Conservation (phyloP, 2,797 vertebrate genomes). For the Chrysolophus pictus region DNA sequence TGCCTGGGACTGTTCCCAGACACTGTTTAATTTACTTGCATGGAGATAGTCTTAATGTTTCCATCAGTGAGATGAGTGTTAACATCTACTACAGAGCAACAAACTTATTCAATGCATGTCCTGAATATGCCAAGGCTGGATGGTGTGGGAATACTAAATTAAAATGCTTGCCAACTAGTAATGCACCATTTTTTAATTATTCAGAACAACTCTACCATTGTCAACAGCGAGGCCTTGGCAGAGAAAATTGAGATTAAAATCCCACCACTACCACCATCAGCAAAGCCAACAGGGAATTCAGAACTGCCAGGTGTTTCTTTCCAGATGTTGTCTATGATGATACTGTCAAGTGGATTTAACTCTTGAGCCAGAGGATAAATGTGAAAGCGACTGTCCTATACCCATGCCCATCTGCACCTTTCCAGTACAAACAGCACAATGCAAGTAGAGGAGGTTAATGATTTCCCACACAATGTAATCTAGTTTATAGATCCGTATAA, state of each 20-base stretch:
- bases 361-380: background rate
- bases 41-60: conserved; percentile 23
- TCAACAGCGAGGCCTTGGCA: conserved; percentile 23
- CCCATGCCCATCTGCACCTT: background rate
- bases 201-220: conserved; percentile 33
- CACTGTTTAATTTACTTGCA: conserved; percentile 45
- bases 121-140: background rate
- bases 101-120: background rate
- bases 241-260: conserved; percentile 8
- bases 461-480: conserved; percentile 63
- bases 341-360: background rate
- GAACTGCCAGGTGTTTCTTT: conserved; percentile 25
- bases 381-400: background rate
- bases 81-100: background rate
- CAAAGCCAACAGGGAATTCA: background rate
- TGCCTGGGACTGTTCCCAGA: conserved; percentile 28
- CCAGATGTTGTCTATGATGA: conserved; percentile 14
- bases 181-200: conserved; percentile 59
- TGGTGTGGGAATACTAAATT: conserved; percentile 30
- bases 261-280: background rate
- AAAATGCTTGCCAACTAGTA: conserved; percentile 34
- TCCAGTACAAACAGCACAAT: conserved; percentile 57
- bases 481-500: conserved; percentile 73
- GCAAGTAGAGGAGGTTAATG: conserved; percentile 62
- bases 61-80: conserved; percentile 32